phyloP scores from a whole-genome alignment of 2,888 invertebrate species.

The Acleris holmiana region DNA sequence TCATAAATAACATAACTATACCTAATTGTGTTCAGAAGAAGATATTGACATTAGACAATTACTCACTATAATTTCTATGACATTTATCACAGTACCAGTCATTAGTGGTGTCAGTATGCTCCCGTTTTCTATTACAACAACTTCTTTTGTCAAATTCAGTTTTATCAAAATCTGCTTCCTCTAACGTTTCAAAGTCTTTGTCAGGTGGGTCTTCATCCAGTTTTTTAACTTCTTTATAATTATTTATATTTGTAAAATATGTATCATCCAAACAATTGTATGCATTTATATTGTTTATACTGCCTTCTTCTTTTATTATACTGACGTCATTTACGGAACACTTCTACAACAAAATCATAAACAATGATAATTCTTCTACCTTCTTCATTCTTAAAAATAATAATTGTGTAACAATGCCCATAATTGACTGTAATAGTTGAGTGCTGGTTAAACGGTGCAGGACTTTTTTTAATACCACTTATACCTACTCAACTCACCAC shows the following conservation, averaged over 20 bases:
- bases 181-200: constrained; percentile 2
- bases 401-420: too few relatives aligned
- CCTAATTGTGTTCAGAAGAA: too few relatives aligned
- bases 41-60: not conserved
- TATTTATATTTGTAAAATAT: not conserved
- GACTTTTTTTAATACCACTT: too few relatives aligned
- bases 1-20: too few relatives aligned
- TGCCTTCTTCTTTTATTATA: constrained; percentile 24
- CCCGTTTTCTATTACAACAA: constrained; percentile 4
- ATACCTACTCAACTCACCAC: too few relatives aligned
- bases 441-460: too few relatives aligned
- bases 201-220: constrained; percentile 15
- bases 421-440: too few relatives aligned
- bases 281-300: constrained; percentile 9
- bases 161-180: constrained; percentile 10
- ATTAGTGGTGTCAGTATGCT: constrained; percentile 2
- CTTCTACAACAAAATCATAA: constrained; percentile 13
- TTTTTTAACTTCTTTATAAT: not conserved
- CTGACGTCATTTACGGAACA: constrained; percentile 5
- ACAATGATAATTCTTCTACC: not conserved
- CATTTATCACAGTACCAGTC: constrained; percentile 42
- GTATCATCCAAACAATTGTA: constrained; percentile 1
- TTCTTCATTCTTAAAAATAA: too few relatives aligned
- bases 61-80: constrained; percentile 45
- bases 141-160: not conserved